Evolutionary conservation across 2,888 invertebrate species (phyloP), one percentile per base, ranked within the genome.

Genomic region (Hipparchia semele): DNA sequence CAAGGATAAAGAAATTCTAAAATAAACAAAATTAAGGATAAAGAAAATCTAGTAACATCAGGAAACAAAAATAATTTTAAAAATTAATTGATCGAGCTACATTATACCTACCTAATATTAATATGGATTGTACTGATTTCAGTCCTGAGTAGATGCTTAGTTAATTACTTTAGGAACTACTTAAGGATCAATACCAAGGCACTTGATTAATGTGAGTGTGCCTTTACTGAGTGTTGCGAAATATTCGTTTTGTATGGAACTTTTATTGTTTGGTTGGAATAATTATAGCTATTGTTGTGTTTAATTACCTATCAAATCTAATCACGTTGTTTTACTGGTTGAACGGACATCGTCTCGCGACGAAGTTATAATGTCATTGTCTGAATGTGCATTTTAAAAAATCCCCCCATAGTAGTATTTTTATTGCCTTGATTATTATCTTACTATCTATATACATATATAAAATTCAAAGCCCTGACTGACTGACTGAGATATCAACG

Each of bases 241-340:
- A 67, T 58, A 13, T 13, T 56, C 67, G 56, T 58, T 68, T 68
- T 68, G 58, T 68, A 58, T 68, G n/a, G 46, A 56, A 61, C 39
- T n/a, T 23, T 51, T 60, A 53, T 69, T 69, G 49, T 68, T 45
- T 58, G 68, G 59, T 56, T 69, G 66, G 71, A 60, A 71, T 71
- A 74, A 72, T 74, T 70, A 70, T 74, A 72, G 59, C 70, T 74
- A 74, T 77, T 77, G 74, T 75, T 72, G 71, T 62, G 59, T 62
- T 66, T 70, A 73, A 73, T 75, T 64, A 71, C 61, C 56, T 64
- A 71, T 65, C 60, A 51, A 70, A 46, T 73, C 73, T 71, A 71
- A 71, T 70, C 71, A 71, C 69, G 73, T 64, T 65, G 23, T 13
- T 68, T 65, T 61, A 49, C 71, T 59, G 58, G 45, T 23, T 68